phyloP scores from a whole-genome alignment of 2,888 invertebrate genomes.

The Sclerodermus sp. region DNA sequence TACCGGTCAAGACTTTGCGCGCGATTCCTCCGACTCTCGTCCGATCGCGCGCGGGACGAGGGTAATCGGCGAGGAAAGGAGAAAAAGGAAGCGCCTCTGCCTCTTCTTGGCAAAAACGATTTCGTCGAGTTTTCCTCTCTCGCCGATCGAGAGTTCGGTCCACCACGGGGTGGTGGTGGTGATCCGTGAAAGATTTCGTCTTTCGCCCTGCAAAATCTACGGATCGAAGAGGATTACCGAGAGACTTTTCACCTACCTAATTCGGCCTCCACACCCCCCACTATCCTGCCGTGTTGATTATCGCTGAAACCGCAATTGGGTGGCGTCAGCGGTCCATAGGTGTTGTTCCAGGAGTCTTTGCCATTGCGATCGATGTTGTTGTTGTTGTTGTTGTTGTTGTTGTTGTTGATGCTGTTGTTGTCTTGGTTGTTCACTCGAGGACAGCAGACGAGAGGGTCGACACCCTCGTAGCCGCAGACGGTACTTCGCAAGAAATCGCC shows the following conservation, averaged over 20 bases:
- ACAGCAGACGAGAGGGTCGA: conserved; percentile 69
- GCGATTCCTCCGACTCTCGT: too few relatives aligned
- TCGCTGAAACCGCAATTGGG: conserved; percentile 67
- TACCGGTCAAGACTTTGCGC: too few relatives aligned
- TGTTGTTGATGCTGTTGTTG: background rate
- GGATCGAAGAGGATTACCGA: background rate
- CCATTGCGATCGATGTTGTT: background rate
- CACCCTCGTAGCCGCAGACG: conserved; percentile 70
- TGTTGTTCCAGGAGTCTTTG: background rate
- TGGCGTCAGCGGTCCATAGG: conserved; percentile 33
- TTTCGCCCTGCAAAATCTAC: background rate
- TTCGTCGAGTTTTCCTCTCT: too few relatives aligned
- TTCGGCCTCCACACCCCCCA: conserved; percentile 71
- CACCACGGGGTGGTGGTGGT: too few relatives aligned
- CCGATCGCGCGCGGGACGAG: too few relatives aligned
- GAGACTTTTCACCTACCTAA: conserved; percentile 59
- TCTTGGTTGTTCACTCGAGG: conserved; percentile 32
- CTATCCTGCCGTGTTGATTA: conserved; percentile 64
- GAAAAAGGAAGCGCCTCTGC: too few relatives aligned
- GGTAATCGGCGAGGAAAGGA: too few relatives aligned
- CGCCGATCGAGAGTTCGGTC: too few relatives aligned
- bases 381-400: background rate
- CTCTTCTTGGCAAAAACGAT: too few relatives aligned
- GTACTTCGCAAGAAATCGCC: conserved; percentile 64
- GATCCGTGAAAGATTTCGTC: too few relatives aligned